phyloP scores from a whole-genome alignment of 1,140 invertebrate genomes.

The Zaprionus davidi region DNA sequence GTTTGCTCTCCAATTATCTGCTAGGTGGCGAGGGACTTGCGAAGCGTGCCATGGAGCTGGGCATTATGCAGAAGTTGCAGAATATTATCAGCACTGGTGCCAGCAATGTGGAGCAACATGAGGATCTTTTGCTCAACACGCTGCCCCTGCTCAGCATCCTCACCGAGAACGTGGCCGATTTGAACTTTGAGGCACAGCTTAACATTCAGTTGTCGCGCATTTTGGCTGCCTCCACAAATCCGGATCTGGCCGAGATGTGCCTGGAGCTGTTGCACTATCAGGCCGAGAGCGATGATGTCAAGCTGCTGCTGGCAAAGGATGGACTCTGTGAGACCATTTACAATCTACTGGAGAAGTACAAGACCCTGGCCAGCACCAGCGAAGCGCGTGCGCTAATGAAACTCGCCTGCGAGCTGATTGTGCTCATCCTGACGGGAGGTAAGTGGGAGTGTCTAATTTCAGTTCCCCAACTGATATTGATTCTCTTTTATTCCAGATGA shows the following conservation, averaged over 20 bases:
- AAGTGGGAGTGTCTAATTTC: constrained; percentile 52
- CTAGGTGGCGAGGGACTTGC: constrained; percentile 89
- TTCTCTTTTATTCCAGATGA: constrained; percentile 87
- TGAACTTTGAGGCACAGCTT: constrained; percentile 86
- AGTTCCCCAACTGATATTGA: neutral
- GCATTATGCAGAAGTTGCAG: constrained; percentile 87
- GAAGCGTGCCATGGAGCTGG: constrained; percentile 88
- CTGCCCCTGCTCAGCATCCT: constrained; percentile 90
- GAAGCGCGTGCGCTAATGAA: constrained; percentile 91
- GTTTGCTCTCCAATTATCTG: constrained; percentile 92
- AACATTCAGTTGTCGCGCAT: constrained; percentile 87
- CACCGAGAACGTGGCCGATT: constrained; percentile 88
- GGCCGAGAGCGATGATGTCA: constrained; percentile 91
- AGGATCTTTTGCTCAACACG: constrained; percentile 88
- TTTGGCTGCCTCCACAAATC: constrained; percentile 86
- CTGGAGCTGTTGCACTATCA: constrained; percentile 90
- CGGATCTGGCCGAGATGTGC: constrained; percentile 90
- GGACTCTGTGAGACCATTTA: constrained; percentile 91
- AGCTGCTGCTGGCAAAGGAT: constrained; percentile 89
- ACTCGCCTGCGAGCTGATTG: constrained; percentile 93
- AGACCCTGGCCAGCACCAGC: constrained; percentile 86
- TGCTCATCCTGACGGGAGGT: constrained; percentile 94
- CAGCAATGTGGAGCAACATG: constrained; percentile 84
- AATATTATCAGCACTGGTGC: constrained; percentile 85
- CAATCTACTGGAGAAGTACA: constrained; percentile 90